These are phyloP conservation scores for Indicator maculatus DNA, from an alignment of 2,113 vertebrate species.

Conservation along the genomic window DNA sequence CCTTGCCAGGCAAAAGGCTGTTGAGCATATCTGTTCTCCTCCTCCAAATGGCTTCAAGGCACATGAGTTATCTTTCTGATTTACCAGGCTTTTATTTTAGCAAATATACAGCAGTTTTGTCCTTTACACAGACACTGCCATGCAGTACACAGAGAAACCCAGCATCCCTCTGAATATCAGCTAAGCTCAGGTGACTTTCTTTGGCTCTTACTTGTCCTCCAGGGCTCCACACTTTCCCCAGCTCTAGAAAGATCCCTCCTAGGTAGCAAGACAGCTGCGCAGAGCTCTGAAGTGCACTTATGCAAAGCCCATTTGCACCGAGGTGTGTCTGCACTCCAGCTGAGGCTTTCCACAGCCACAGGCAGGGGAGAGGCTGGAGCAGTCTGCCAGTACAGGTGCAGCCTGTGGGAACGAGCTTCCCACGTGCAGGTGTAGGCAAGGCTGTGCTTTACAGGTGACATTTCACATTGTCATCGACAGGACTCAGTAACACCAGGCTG, in stretches of 20 bases:
- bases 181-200: conserved; percentile 20
- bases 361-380: not conserved
- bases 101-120: not conserved
- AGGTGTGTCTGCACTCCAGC: not conserved
- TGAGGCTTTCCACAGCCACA: not conserved
- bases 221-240: not conserved
- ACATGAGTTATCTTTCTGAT: not conserved
- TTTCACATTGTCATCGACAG: not conserved
- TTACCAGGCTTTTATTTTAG: not conserved
- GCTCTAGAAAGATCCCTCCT: not conserved
- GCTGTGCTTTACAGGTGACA: not conserved
- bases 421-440: not conserved
- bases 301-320: not conserved
- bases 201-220: not conserved
- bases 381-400: not conserved
- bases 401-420: not conserved
- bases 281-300: not conserved
- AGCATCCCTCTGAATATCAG: not conserved
- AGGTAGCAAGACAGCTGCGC: not conserved
- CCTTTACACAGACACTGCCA: not conserved
- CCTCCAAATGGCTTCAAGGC: not conserved
- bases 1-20: not conserved
- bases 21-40: not conserved
- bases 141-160: not conserved
- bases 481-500: not conserved